phyloP scores from a whole-genome alignment of 2,113 vertebrate species.

The Nycticryphes semicollaris region DNA sequence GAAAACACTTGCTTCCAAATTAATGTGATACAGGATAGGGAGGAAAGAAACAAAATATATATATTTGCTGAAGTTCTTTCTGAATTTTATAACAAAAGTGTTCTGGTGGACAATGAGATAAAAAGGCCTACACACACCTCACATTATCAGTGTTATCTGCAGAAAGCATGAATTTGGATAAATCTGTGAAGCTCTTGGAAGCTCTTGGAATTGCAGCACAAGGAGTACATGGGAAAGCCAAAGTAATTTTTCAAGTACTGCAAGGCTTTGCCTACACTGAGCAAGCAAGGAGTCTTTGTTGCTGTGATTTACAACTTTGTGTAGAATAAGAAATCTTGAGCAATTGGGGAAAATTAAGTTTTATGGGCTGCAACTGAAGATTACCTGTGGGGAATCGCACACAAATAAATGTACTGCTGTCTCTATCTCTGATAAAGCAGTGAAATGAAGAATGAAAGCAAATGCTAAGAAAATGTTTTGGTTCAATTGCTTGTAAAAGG shows the following conservation, averaged over 20 bases:
- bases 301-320: slow-evolving; percentile 34
- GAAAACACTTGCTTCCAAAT: neutral
- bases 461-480: slow-evolving; percentile 40
- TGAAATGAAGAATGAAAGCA: slow-evolving; percentile 46
- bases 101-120: neutral
- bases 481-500: slow-evolving; percentile 33
- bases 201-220: neutral
- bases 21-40: neutral
- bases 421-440: slow-evolving; percentile 2
- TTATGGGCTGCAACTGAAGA: slow-evolving; percentile 39
- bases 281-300: neutral
- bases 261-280: neutral
- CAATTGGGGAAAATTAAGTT: slow-evolving; percentile 55
- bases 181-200: neutral
- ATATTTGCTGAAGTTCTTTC: neutral
- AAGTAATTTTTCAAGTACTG: neutral
- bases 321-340: slow-evolving; percentile 33
- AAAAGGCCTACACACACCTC: neutral
- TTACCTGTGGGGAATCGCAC: neutral
- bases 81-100: neutral
- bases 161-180: neutral
- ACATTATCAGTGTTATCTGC: neutral
- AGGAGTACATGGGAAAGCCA: neutral
- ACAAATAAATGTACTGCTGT: slow-evolving; percentile 32
- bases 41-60: neutral